Evolutionary conservation across 1,140 invertebrate species (phyloP).

Genomic region (Aphidius ervi): DNA sequence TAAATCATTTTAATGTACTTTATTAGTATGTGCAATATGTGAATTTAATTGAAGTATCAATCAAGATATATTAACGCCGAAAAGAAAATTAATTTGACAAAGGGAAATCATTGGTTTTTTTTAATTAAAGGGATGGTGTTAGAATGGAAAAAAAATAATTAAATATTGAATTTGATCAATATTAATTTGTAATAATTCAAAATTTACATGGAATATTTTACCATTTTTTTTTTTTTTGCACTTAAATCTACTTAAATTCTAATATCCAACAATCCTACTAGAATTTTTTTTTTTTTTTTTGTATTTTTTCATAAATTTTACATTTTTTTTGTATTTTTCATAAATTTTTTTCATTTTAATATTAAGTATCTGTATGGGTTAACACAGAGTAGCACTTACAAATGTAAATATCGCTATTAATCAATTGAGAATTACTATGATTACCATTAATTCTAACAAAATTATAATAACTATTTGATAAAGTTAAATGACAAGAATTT

Average conservation of each 20-base stretch:
- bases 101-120: too few species aligned
- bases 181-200: conserved; percentile 7
- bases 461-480: conserved; percentile 21
- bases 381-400: conserved; percentile 44
- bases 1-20: too few species aligned
- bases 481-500: neutral
- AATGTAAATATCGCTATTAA: conserved; percentile 39
- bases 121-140: too few species aligned
- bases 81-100: too few species aligned
- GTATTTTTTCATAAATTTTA: conserved; percentile 28
- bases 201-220: neutral
- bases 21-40: too few species aligned
- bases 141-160: neutral
- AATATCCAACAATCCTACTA: conserved; percentile 23
- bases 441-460: conserved; percentile 23
- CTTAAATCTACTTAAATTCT: neutral
- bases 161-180: neutral
- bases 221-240: neutral
- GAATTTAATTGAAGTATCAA: too few species aligned
- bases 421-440: conserved; percentile 34
- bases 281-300: conserved; percentile 28
- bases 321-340: conserved; percentile 28
- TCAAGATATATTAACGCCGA: too few species aligned
- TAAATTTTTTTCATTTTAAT: conserved; percentile 26
- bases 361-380: conserved; percentile 37